Evolutionary conservation across 2,113 vertebrate species (phyloP).

Genomic region (Sisor rabdophorus): DNA sequence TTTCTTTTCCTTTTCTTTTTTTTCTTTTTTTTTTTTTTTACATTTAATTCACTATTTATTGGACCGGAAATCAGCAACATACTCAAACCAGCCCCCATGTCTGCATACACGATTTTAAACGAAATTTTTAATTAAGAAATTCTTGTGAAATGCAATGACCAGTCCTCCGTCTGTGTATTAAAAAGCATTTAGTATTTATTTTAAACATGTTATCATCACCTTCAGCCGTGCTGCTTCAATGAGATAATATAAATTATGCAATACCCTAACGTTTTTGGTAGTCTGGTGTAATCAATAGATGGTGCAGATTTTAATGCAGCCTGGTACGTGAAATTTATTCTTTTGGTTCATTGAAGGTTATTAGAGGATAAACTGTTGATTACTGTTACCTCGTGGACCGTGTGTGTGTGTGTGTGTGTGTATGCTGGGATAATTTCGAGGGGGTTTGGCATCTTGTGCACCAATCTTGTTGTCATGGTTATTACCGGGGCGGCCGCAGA

Average conservation of each 20-base stretch:
- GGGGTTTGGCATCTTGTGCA: neutral
- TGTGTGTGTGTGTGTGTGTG: neutral
- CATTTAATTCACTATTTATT: neutral
- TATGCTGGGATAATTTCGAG: conserved; percentile 1
- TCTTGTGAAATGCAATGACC: no score
- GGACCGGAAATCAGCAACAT: no score
- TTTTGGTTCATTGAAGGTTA: neutral
- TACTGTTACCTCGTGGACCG: conserved; percentile 14
- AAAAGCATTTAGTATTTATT: no score
- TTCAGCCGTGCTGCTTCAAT: conserved; percentile 4
- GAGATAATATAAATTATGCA: no score
- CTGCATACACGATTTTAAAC: no score
- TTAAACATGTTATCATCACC: no score
- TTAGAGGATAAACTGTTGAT: neutral
- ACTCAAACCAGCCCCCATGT: no score
- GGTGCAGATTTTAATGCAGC: neutral
- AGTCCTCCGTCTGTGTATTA: no score
- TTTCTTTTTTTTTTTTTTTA: no score
- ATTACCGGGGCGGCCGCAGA: conserved; percentile 37
- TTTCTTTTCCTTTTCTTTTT: no score
- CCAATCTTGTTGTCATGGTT: conserved; percentile 28
- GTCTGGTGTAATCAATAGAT: neutral
- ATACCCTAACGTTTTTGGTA: neutral
- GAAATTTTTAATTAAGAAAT: no score
- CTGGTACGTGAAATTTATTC: no score